Percentiles rank a stretch among this genome's conserved stretches.
phyloP scores from a whole-genome alignment of 1,140 invertebrate genomes.

The Aphis gossypii region DNA sequence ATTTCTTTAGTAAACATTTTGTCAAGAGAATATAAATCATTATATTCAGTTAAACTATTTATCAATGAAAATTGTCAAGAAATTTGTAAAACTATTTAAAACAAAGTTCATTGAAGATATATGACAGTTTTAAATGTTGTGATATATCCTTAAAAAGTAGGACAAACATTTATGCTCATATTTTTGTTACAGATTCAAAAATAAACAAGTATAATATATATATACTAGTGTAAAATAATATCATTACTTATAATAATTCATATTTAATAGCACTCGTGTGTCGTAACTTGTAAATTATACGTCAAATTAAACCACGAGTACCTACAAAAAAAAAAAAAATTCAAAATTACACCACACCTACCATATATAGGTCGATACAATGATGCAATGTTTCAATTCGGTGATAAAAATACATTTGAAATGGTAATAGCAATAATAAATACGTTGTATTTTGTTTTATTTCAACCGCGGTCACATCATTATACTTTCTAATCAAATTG shows the following conservation, averaged over 20 bases:
- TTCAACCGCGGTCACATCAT: not conserved
- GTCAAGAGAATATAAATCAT: not conserved
- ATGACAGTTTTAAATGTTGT: not conserved
- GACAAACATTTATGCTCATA: not conserved
- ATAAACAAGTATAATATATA: not conserved
- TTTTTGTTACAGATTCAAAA: not conserved
- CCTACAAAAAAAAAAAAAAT: not conserved
- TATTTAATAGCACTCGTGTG: not conserved
- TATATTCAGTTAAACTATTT: not conserved
- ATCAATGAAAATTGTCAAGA: not conserved
- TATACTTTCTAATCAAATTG: not conserved
- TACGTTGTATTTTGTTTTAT: not conserved
- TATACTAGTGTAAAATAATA: not conserved
- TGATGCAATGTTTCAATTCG: not conserved
- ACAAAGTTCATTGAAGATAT: not conserved
- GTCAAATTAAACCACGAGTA: not conserved
- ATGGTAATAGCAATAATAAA: not conserved
- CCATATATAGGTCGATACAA: not conserved
- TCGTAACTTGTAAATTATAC: not conserved
- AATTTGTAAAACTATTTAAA: not conserved
- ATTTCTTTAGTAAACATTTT: not conserved
- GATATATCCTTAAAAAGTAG: not conserved
- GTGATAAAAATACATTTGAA: not conserved
- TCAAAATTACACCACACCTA: not conserved
- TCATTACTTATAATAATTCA: not conserved